Evolutionary conservation across 1,140 invertebrate species (phyloP).

Genomic region (Galleria mellonella): DNA sequence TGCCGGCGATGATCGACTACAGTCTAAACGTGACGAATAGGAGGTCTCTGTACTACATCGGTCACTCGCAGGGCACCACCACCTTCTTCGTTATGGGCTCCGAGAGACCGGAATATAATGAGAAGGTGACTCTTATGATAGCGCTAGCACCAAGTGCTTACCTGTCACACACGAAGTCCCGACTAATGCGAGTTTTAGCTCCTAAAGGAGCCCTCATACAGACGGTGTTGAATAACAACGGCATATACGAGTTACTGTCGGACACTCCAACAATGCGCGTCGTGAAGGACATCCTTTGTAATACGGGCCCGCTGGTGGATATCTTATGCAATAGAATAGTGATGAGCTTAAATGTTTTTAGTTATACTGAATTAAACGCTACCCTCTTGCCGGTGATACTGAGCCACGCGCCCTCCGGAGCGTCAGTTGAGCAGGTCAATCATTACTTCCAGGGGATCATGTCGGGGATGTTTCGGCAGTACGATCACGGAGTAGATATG

Average conservation of each 20-base stretch:
- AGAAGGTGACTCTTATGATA: conserved; percentile 40
- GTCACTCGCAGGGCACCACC: conserved; percentile 82
- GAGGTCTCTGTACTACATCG: conserved; percentile 74
- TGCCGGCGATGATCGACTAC: conserved; percentile 76
- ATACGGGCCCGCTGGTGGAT: conserved; percentile 2
- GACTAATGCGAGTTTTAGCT: neutral
- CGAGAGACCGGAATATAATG: conserved; percentile 68
- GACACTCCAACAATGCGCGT: neutral
- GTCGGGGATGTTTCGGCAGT: too few species aligned
- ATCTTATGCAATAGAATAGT: neutral
- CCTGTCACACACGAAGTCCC: conserved; percentile 8
- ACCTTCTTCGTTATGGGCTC: conserved; percentile 60
- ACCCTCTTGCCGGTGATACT: too few species aligned
- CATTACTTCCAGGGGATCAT: too few species aligned
- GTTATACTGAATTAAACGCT: too few species aligned
- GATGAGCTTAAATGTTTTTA: too few species aligned
- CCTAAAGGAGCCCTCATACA: neutral
- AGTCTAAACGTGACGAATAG: conserved; percentile 66
- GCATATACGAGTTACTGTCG: conserved; percentile 3
- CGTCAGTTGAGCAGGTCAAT: too few species aligned
- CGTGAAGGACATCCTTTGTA: conserved; percentile 12
- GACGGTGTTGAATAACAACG: neutral
- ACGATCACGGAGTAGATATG: too few species aligned
- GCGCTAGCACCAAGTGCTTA: conserved; percentile 20
- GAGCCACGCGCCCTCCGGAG: too few species aligned